Evolutionary conservation across 2,113 vertebrate species (phyloP).

Genomic region (Sebastes fasciatus): DNA sequence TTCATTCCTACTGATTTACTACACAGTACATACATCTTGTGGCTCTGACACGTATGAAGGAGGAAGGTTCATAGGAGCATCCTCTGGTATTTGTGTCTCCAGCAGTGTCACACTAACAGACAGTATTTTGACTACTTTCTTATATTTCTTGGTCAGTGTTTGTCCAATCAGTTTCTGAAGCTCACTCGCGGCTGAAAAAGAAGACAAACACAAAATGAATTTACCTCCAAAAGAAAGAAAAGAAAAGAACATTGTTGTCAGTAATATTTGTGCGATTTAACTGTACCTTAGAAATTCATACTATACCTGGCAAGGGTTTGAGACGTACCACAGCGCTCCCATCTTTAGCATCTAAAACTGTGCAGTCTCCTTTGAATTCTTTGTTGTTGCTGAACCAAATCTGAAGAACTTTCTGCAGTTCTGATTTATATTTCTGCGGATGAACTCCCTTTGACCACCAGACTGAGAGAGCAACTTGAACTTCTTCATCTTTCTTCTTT

Average conservation of each 20-base stretch:
- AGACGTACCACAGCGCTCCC: conserved; percentile 2
- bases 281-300: neutral
- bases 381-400: conserved; percentile 33
- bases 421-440: accelerated
- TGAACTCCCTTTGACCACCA: neutral
- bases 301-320: conserved; percentile 59
- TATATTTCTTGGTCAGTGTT: neutral
- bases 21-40: conserved; percentile 19
- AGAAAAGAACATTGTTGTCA: neutral
- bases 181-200: neutral
- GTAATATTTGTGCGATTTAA: neutral
- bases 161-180: neutral
- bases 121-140: neutral
- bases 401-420: conserved; percentile 48
- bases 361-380: accelerated
- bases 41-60: neutral
- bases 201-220: neutral
- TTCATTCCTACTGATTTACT: neutral
- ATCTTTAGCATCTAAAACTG: accelerated
- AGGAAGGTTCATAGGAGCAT: neutral
- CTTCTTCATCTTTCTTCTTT: neutral
- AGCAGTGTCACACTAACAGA: accelerated
- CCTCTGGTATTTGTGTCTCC: neutral
- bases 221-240: neutral
- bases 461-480: conserved; percentile 18